Conservation (phyloP, 2,113 vertebrate genomes). For the Melanotaenia duboulayi region DNA sequence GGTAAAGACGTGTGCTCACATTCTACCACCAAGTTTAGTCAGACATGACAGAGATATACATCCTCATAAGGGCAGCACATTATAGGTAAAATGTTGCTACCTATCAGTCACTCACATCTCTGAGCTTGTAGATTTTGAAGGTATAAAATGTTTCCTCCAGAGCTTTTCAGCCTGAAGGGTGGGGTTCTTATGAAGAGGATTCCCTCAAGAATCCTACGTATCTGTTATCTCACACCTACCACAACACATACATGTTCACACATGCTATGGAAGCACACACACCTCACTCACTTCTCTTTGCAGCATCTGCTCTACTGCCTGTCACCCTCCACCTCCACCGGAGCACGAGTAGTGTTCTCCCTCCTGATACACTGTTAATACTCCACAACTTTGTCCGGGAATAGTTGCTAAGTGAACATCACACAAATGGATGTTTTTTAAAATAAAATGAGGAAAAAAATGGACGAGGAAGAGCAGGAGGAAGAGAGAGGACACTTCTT, state of each 20-base stretch:
- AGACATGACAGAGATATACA: slow-evolving; percentile 29
- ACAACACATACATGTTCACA: slow-evolving; percentile 42
- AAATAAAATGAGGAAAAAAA: slow-evolving; percentile 68
- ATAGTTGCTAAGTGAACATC: slow-evolving; percentile 70
- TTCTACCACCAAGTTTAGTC: slow-evolving; percentile 38
- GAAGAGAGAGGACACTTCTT: slow-evolving; percentile 57
- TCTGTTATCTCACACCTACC: slow-evolving; percentile 47
- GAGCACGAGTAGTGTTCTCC: slow-evolving; percentile 49
- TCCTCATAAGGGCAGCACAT: slow-evolving; percentile 23
- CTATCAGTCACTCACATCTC: slow-evolving; percentile 48
- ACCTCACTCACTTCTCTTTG: slow-evolving; percentile 33
- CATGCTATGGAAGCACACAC: slow-evolving; percentile 19
- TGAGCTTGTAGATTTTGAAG: slow-evolving; percentile 53
- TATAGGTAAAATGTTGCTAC: slow-evolving; percentile 49
- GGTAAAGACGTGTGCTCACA: slow-evolving; percentile 18
- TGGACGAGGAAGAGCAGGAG: slow-evolving; percentile 26
- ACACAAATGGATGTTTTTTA: slow-evolving; percentile 72
- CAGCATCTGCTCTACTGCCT: slow-evolving; percentile 70
- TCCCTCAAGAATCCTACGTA: slow-evolving; percentile 51
- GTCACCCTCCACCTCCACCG: slow-evolving; percentile 35
- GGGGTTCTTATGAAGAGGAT: slow-evolving; percentile 37
- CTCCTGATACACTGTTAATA: slow-evolving; percentile 72
- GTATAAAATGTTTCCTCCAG: slow-evolving; percentile 40
- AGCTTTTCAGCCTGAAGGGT: slow-evolving; percentile 54
- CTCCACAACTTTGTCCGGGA: slow-evolving; percentile 48